Percentiles rank a stretch among this genome's conserved stretches.
phyloP scores from a whole-genome alignment of 2,113 vertebrate genomes.

The Pluvialis apricaria region DNA sequence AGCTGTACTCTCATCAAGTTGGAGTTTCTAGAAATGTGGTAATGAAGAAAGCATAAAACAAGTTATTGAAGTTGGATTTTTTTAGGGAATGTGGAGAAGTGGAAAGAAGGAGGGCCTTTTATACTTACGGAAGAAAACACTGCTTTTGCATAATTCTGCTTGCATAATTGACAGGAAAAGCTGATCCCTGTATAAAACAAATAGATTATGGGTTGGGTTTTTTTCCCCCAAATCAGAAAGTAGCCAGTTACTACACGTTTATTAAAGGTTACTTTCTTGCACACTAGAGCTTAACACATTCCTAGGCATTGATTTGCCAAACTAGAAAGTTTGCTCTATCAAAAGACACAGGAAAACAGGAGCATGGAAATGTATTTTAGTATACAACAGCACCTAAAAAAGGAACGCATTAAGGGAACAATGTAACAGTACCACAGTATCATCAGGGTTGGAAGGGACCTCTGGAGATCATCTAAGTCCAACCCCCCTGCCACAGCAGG shows the following conservation, averaged over 20 bases:
- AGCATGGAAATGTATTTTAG: not conserved
- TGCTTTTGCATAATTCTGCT: slow-evolving; percentile 17
- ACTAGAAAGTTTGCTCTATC: not conserved
- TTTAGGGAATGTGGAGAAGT: not conserved
- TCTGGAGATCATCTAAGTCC: too few relatives aligned
- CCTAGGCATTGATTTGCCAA: not conserved
- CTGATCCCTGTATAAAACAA: slow-evolving; percentile 51
- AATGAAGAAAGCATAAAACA: not conserved
- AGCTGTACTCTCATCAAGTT: slow-evolving; percentile 37
- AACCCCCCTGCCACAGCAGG: too few relatives aligned
- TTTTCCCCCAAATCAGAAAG: not conserved
- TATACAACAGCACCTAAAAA: not conserved
- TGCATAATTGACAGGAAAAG: slow-evolving; percentile 36
- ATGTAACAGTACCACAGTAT: not conserved
- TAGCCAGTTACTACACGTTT: not conserved
- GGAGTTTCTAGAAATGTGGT: not conserved
- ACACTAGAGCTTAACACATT: not conserved
- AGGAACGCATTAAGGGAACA: not conserved
- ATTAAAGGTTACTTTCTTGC: not conserved
- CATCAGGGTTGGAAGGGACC: too few relatives aligned
- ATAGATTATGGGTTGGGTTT: not conserved
- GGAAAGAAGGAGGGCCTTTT: not conserved
- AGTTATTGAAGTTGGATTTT: not conserved
- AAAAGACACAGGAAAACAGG: not conserved
- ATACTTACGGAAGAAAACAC: slow-evolving; percentile 68